A percentile compares a stretch with the other conserved stretches of the same genome.
Evolutionary conservation across 2,113 vertebrate genomes (phyloP).

Genomic region (Gopherus evgoodei): DNA sequence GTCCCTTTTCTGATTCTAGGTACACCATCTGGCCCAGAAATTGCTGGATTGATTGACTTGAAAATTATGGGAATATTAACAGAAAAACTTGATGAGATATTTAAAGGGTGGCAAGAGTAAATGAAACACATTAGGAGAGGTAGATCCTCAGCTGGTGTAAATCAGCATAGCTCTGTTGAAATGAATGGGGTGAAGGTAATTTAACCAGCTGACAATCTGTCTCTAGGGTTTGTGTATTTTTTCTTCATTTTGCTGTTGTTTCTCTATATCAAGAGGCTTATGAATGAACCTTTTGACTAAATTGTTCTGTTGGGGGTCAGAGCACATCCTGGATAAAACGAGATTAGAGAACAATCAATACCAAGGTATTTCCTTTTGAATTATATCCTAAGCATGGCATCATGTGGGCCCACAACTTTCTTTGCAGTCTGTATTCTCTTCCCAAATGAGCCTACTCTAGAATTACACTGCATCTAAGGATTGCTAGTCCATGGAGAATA

Average conservation of each 20-base stretch:
- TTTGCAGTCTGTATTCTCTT: constrained; percentile 37
- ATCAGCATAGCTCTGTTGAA: not conserved
- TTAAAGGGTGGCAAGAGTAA: not conserved
- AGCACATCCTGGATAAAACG: constrained; percentile 49
- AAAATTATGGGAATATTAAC: not conserved
- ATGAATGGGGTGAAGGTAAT: not conserved
- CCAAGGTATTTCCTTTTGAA: constrained; percentile 48
- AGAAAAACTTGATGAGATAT: not conserved
- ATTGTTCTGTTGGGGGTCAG: constrained; percentile 19
- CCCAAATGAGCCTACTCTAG: constrained; percentile 27
- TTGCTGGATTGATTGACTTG: not conserved
- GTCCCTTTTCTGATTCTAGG: not conserved
- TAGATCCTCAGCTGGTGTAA: constrained; percentile 3
- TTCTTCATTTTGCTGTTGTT: constrained; percentile 25
- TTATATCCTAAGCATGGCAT: constrained; percentile 38
- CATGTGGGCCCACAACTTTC: not conserved
- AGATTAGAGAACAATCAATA: constrained; percentile 25
- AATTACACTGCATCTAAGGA: constrained; percentile 2
- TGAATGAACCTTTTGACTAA: constrained; percentile 36
- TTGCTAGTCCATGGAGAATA: not conserved
- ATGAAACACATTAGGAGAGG: not conserved
- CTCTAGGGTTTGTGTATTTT: not conserved
- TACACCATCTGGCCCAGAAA: not conserved
- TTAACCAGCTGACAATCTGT: not conserved
- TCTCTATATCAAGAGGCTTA: constrained; percentile 36